Evolutionary conservation across 2,113 vertebrate genomes (phyloP).

Genomic region (Noctilio leporinus): DNA sequence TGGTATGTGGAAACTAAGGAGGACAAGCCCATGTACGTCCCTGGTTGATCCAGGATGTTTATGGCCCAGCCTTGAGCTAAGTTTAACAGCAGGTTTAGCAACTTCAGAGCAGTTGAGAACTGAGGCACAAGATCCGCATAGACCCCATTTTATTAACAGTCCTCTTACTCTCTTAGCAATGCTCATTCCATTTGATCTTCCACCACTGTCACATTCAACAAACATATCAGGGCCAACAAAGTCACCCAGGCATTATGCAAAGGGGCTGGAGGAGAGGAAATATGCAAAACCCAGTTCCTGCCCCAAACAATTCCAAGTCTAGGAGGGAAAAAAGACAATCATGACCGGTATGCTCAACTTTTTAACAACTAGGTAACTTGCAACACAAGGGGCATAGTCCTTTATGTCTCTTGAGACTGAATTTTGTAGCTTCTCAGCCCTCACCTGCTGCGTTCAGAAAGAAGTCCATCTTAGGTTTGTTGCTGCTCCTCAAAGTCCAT

Average conservation of each 20-base stretch:
- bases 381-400: not conserved
- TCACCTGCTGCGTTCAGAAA: not conserved
- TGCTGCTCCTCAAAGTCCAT: not conserved
- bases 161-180: not conserved
- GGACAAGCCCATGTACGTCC: not conserved
- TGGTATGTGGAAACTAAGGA: not conserved
- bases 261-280: not conserved
- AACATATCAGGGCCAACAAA: not conserved
- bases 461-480: not conserved
- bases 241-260: not conserved
- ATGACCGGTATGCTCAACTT: not conserved
- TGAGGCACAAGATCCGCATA: not conserved
- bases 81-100: not conserved
- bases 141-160: not conserved
- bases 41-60: not conserved
- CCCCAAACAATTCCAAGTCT: not conserved
- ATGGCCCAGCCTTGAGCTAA: too few species aligned
- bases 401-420: not conserved
- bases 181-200: not conserved
- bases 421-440: not conserved
- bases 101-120: not conserved
- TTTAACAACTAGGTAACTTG: not conserved
- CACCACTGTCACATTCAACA: not conserved
- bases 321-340: not conserved
- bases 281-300: not conserved